Percentiles rank a stretch among this genome's conserved stretches.
These are phyloP conservation scores for Ciconia stormi DNA, from an alignment of 2,113 vertebrate species.

Conservation along the genomic window DNA sequence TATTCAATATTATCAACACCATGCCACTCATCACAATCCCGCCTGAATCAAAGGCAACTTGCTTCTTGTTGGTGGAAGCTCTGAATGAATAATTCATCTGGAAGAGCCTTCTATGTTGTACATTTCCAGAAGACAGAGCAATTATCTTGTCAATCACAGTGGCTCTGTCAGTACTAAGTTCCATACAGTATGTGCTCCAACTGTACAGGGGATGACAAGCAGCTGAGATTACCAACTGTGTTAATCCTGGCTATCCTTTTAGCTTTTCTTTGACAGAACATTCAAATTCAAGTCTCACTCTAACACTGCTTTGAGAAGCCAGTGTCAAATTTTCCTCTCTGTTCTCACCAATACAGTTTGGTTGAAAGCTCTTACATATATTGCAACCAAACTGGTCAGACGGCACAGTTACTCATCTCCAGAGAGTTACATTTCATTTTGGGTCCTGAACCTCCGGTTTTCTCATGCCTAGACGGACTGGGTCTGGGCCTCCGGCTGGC, in stretches of 20 bases:
- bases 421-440: not conserved
- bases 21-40: slow-evolving; percentile 14
- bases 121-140: slow-evolving; percentile 66
- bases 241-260: slow-evolving; percentile 58
- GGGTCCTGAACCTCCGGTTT: not conserved
- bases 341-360: not conserved
- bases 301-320: slow-evolving; percentile 12
- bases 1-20: slow-evolving; percentile 52
- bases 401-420: not conserved
- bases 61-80: slow-evolving; percentile 58
- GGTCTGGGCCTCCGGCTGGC: not conserved
- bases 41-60: slow-evolving; percentile 63
- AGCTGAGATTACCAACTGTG: slow-evolving; percentile 62
- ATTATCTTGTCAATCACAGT: slow-evolving; percentile 68
- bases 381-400: not conserved
- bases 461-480: not conserved
- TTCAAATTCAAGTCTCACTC: slow-evolving; percentile 56
- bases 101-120: slow-evolving; percentile 59
- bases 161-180: slow-evolving; percentile 40
- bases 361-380: slow-evolving; percentile 20
- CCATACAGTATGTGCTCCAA: slow-evolving; percentile 18
- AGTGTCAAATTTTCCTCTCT: not conserved
- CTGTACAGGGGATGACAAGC: slow-evolving; percentile 15
- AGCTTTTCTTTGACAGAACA: slow-evolving; percentile 60
- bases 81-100: slow-evolving; percentile 76